phyloP scores from a whole-genome alignment of 2,888 invertebrate genomes.

The Beris morrisii region DNA sequence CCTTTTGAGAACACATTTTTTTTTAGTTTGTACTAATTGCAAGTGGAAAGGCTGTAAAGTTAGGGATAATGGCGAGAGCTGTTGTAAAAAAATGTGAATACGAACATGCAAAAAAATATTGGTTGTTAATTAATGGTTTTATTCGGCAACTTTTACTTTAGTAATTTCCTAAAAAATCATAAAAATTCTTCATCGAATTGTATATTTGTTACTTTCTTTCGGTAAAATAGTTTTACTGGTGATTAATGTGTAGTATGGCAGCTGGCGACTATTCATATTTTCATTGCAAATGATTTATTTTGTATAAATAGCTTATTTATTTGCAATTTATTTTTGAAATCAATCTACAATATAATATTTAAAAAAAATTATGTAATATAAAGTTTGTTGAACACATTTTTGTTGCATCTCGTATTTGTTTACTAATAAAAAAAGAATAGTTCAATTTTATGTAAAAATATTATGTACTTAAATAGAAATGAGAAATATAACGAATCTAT shows the following conservation, averaged over 20 bases:
- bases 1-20: no score
- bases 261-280: conserved; percentile 34
- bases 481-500: background rate
- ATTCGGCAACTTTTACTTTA: background rate
- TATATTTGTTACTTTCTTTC: conserved; percentile 31
- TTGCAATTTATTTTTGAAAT: background rate
- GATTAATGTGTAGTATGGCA: conserved; percentile 37
- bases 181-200: conserved; percentile 57
- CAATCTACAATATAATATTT: conserved; percentile 11
- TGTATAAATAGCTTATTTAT: background rate
- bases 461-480: background rate
- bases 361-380: background rate
- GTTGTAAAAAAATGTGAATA: no score
- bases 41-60: no score
- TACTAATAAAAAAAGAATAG: background rate
- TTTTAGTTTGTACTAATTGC: no score
- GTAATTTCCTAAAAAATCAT: background rate
- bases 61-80: no score
- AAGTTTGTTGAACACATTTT: background rate
- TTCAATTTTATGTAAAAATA: background rate
- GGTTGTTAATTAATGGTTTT: no score
- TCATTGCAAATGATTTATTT: conserved; percentile 29
- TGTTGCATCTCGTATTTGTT: background rate
- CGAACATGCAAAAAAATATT: no score
- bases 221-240: conserved; percentile 25